Evolutionary conservation across 2,113 vertebrate species (phyloP).

Genomic region (Heterochromis multidens): DNA sequence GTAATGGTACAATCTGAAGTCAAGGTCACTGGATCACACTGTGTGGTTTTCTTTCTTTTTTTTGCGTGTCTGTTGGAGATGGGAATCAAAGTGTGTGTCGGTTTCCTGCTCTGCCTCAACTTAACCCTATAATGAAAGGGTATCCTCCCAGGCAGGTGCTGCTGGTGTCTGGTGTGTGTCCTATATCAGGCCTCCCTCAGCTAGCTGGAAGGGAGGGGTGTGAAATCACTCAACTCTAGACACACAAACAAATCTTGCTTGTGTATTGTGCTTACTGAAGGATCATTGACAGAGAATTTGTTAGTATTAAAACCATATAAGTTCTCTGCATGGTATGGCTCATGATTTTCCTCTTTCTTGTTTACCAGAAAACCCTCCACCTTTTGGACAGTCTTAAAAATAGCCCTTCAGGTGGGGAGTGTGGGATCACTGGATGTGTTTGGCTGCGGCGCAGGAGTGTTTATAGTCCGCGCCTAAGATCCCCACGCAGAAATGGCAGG

Average conservation of each 20-base stretch:
- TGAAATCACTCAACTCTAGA: constrained; percentile 9
- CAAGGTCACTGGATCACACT: constrained; percentile 42
- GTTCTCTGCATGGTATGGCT: neutral
- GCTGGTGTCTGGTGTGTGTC: neutral
- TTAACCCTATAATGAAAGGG: constrained; percentile 16
- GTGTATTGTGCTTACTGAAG: neutral
- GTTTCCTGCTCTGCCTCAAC: neutral
- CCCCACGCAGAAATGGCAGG: constrained; percentile 17
- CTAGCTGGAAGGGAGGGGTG: neutral
- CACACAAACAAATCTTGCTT: neutral
- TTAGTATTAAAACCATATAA: neutral
- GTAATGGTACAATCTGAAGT: constrained; percentile 24
- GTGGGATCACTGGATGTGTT: neutral
- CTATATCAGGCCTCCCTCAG: constrained; percentile 18
- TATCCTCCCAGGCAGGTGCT: constrained; percentile 5
- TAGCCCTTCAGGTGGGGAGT: constrained; percentile 2
- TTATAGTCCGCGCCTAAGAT: neutral
- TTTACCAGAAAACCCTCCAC: neutral
- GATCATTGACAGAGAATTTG: neutral
- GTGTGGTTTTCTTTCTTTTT: neutral
- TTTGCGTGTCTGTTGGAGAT: neutral
- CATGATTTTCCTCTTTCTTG: neutral
- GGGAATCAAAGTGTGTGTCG: neutral
- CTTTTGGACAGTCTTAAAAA: neutral
- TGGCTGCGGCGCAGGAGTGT: neutral